A percentile compares a stretch with the other conserved stretches of the same genome.
Conservation (phyloP, 1,140 invertebrate genomes). For the Drosophila bocqueti region DNA sequence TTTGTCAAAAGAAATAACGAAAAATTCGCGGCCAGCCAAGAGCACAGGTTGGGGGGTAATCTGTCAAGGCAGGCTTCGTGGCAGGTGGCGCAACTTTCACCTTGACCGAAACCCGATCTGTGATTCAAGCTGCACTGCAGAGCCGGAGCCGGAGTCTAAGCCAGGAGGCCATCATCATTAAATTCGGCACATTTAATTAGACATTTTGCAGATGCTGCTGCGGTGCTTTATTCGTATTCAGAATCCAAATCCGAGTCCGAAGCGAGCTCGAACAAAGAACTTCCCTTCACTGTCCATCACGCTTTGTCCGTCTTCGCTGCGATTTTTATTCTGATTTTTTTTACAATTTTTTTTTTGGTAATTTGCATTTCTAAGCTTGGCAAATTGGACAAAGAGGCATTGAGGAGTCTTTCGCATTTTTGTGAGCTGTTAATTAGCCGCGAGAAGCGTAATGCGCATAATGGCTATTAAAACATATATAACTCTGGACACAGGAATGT, state of each 20-base stretch:
- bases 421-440: constrained; percentile 66
- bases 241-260: constrained; percentile 24
- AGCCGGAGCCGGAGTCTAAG: constrained; percentile 32
- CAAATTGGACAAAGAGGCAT: constrained; percentile 65
- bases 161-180: constrained; percentile 57
- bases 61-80: constrained; percentile 40
- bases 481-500: constrained; percentile 30
- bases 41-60: constrained; percentile 8
- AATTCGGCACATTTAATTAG: constrained; percentile 65
- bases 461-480: constrained; percentile 54
- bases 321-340: not conserved
- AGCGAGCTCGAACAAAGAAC: constrained; percentile 66
- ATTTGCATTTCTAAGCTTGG: constrained; percentile 76
- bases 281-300: constrained; percentile 71
- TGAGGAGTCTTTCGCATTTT: constrained; percentile 59
- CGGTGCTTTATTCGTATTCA: constrained; percentile 7
- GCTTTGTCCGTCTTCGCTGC: constrained; percentile 6
- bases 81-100: constrained; percentile 80
- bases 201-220: constrained; percentile 34
- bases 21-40: constrained; percentile 19
- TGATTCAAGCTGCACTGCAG: constrained; percentile 24
- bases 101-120: constrained; percentile 61
- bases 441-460: constrained; percentile 57
- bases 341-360: constrained; percentile 24
- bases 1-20: constrained; percentile 64